Conservation (phyloP, 1,140 invertebrate genomes). For the Pseudobourletiella spinata region DNA sequence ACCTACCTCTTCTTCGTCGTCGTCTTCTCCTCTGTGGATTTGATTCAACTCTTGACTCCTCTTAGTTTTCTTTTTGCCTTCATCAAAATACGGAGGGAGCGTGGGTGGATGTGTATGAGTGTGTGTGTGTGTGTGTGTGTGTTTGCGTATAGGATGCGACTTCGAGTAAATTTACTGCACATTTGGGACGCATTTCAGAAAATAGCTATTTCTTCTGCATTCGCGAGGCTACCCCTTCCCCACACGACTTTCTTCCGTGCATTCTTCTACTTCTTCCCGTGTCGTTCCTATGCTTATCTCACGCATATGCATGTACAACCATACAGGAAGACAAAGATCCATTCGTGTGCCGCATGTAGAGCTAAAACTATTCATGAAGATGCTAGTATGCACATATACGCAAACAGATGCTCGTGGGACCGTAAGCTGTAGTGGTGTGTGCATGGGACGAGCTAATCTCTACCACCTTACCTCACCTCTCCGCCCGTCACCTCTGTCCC, state of each 20-base stretch:
- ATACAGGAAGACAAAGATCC: too few relatives aligned
- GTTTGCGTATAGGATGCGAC: conserved; percentile 17
- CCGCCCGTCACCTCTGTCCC: too few relatives aligned
- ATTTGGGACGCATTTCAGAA: conserved; percentile 36
- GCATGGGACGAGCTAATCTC: too few relatives aligned
- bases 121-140: not conserved
- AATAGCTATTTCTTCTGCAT: conserved; percentile 36
- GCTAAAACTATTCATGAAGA: not conserved
- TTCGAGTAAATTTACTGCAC: conserved; percentile 34
- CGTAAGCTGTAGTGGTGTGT: too few relatives aligned
- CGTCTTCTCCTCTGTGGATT: not conserved
- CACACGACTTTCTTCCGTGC: not conserved
- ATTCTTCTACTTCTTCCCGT: not conserved
- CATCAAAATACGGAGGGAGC: conserved; percentile 14
- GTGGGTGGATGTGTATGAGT: not conserved
- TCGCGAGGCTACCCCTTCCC: conserved; percentile 14
- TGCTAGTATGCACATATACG: not conserved
- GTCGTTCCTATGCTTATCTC: too few relatives aligned
- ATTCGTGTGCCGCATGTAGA: not conserved
- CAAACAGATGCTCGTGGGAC: not conserved
- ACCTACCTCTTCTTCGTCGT: not conserved
- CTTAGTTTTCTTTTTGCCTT: conserved; percentile 16
- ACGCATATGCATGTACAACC: too few relatives aligned
- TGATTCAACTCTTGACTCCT: not conserved
- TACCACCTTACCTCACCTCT: too few relatives aligned